Evolutionary conservation across 1,140 invertebrate genomes (phyloP).

Genomic region (Dendroctonus ponderosae): DNA sequence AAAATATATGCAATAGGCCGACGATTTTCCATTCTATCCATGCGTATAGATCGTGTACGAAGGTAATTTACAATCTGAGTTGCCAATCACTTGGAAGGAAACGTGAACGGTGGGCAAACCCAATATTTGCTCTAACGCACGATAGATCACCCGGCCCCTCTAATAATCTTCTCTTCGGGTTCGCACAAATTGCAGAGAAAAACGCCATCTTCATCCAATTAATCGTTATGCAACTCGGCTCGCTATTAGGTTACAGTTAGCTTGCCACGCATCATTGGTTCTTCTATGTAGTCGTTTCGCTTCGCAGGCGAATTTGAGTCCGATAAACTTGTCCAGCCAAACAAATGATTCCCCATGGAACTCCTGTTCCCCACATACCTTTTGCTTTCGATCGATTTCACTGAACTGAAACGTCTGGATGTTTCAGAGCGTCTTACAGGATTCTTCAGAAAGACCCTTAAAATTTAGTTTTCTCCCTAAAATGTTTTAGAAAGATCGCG

Average conservation of each 20-base stretch:
- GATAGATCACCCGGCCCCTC: conserved; percentile 17
- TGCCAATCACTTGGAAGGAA: conserved; percentile 2
- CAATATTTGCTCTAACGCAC: conserved; percentile 23
- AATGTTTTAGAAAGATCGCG: no score
- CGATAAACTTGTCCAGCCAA: conserved; percentile 19
- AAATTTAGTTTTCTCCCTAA: no score
- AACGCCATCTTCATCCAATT: conserved; percentile 18
- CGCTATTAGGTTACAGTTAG: conserved; percentile 24
- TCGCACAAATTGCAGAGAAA: conserved; percentile 5
- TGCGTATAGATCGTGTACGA: conserved; percentile 1
- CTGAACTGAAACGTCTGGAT: no score
- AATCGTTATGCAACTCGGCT: conserved; percentile 21
- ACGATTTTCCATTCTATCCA: neutral
- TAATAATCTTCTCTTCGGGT: conserved; percentile 11
- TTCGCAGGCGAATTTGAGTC: conserved; percentile 14
- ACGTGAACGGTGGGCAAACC: conserved; percentile 9
- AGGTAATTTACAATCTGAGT: conserved; percentile 1
- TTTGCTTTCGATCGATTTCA: no score
- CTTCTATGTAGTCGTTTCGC: conserved; percentile 21
- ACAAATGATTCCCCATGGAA: conserved; percentile 19
- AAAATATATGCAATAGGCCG: no score
- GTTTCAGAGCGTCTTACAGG: no score
- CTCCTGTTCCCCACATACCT: no score
- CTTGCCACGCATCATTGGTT: conserved; percentile 18
- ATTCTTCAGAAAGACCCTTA: no score